These are phyloP conservation scores for Salmo trutta DNA, from an alignment of 2,797 vertebrate species.

Conservation along the genomic window DNA sequence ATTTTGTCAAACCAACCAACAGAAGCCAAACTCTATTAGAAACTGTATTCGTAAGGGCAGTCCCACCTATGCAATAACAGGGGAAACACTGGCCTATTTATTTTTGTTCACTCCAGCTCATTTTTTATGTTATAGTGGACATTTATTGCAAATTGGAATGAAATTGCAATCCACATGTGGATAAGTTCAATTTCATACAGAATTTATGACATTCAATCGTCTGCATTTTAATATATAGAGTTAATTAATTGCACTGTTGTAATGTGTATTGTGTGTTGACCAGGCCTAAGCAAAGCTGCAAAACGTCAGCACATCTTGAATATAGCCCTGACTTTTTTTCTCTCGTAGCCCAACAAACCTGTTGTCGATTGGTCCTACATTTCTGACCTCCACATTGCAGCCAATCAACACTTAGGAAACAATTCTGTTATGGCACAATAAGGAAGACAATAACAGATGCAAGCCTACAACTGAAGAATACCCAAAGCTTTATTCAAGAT, in stretches of 20 bases:
- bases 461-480: slow-evolving; percentile 46
- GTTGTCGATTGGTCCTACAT: slow-evolving; percentile 58
- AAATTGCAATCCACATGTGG: no score
- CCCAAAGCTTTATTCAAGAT: slow-evolving; percentile 8
- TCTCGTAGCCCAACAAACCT: slow-evolving; percentile 45
- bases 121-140: no score
- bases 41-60: not conserved
- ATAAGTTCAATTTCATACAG: not conserved
- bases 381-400: slow-evolving; percentile 25
- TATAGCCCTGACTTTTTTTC: slow-evolving; percentile 1
- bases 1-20: no score
- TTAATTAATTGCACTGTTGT: not conserved
- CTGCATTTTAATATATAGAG: not conserved
- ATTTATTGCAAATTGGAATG: no score
- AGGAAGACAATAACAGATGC: slow-evolving; percentile 42
- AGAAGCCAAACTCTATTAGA: not conserved
- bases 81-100: not conserved
- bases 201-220: not conserved
- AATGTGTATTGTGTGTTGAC: not conserved
- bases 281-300: not conserved
- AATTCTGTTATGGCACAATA: slow-evolving; percentile 28
- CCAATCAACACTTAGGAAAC: slow-evolving; percentile 60
- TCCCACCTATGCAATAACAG: not conserved
- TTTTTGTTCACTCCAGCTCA: no score
- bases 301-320: slow-evolving; percentile 1